Evolutionary conservation across 1,140 invertebrate species (phyloP).

Genomic region (Zaprionus taronus): DNA sequence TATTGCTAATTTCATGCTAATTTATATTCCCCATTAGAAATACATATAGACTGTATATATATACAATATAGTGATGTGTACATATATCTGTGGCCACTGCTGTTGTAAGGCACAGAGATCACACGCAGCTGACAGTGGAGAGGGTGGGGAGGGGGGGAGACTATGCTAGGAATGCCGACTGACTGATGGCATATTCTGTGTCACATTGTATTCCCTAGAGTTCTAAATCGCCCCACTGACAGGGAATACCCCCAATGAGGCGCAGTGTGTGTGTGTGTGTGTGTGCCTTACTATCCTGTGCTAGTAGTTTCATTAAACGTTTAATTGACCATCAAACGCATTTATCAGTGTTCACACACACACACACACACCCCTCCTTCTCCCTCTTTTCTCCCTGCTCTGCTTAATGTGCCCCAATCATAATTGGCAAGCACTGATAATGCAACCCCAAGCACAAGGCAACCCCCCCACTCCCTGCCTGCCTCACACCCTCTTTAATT

Average conservation of each 20-base stretch:
- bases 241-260: not conserved
- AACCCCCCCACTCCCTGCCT: not conserved
- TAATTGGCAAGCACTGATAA: conserved; percentile 73
- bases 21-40: conserved; percentile 25
- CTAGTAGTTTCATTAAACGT: conserved; percentile 58
- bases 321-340: conserved; percentile 72
- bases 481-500: conserved; percentile 24
- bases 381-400: not conserved
- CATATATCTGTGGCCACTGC: not conserved
- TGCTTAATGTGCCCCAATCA: conserved; percentile 52
- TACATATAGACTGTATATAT: not conserved
- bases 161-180: not conserved
- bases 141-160: not conserved
- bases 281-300: conserved; percentile 17
- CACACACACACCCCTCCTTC: conserved; percentile 15
- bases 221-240: conserved; percentile 4
- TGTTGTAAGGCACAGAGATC: not conserved
- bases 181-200: conserved; percentile 3
- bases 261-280: not conserved
- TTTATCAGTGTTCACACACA: conserved; percentile 28
- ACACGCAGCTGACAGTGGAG: no score
- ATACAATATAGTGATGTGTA: not conserved
- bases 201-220: conserved; percentile 3
- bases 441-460: conserved; percentile 18
- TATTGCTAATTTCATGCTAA: conserved; percentile 37